Conservation (phyloP, 2,888 invertebrate species). For the Ophion slaviceki region DNA sequence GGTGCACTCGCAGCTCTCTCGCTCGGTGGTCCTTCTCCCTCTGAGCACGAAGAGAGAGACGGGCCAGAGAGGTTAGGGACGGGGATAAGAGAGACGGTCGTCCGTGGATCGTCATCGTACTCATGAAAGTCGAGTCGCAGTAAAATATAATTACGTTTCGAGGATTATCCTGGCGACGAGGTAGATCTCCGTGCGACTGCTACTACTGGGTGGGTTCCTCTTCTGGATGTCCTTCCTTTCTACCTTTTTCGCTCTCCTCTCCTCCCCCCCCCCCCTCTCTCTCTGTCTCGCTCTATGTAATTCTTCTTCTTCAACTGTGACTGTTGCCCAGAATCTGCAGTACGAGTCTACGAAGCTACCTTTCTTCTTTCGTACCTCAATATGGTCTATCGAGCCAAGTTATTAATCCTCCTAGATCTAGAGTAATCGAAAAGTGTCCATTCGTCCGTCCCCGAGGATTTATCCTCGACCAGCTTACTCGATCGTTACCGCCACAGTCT, state of each 20-base stretch:
- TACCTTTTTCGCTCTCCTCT: conserved; percentile 30
- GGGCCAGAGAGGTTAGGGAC: not conserved
- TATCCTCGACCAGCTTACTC: too few relatives aligned
- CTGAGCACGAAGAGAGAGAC: conserved; percentile 11
- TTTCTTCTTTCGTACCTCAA: conserved; percentile 23
- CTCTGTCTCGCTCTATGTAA: conserved; percentile 40
- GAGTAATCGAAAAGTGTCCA: not conserved
- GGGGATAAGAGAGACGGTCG: conserved; percentile 7
- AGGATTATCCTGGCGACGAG: conserved; percentile 83
- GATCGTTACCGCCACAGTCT: too few relatives aligned
- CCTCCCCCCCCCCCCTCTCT: conserved; percentile 34
- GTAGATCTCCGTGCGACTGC: conserved; percentile 81
- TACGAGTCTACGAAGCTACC: conserved; percentile 15
- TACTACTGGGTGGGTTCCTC: conserved; percentile 65
- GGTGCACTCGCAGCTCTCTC: conserved; percentile 68
- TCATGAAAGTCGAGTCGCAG: conserved; percentile 82
- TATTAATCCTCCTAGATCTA: conserved; percentile 26
- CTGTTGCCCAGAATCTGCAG: conserved; percentile 52
- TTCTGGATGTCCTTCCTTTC: conserved; percentile 38
- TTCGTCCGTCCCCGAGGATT: too few relatives aligned
- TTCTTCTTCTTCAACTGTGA: conserved; percentile 46
- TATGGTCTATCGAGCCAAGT: conserved; percentile 26
- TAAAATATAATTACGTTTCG: conserved; percentile 84
- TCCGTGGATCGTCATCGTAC: conserved; percentile 58
- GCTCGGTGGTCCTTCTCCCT: conserved; percentile 75